Conservation (phyloP, 2,113 vertebrate genomes). For the Protobothrops flavoviridis region DNA sequence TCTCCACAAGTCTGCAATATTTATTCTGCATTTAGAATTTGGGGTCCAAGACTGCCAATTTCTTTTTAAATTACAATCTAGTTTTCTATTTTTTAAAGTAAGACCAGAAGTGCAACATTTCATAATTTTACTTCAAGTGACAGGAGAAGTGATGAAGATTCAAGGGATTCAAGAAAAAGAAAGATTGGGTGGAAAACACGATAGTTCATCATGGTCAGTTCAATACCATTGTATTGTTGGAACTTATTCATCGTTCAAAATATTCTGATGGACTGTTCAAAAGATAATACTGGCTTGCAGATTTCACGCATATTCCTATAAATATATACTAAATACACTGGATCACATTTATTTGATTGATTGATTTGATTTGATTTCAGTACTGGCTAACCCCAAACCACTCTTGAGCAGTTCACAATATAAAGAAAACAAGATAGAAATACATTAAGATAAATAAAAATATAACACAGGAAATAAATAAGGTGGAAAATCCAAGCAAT, state of each 20-base stretch:
- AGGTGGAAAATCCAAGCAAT: not conserved
- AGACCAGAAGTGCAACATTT: not conserved
- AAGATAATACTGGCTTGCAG: not conserved
- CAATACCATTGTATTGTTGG: not conserved
- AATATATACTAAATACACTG: not conserved
- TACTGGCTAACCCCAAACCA: not conserved
- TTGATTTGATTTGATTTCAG: not conserved
- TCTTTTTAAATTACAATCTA: not conserved
- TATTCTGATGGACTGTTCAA: not conserved
- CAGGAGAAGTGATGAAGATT: not conserved
- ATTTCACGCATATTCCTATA: not conserved
- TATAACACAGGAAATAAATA: not conserved
- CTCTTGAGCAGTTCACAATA: not conserved
- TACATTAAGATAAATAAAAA: not conserved
- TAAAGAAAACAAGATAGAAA: not conserved
- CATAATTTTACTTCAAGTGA: not conserved
- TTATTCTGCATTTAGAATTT: not conserved
- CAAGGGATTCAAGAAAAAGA: not conserved
- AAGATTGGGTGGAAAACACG: not conserved
- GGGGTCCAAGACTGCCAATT: not conserved
- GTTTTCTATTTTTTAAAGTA: not conserved
- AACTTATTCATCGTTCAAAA: not conserved
- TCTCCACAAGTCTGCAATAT: not conserved
- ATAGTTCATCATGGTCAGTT: not conserved
- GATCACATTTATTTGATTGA: not conserved